Evolutionary conservation across 2,113 vertebrate genomes (phyloP).

Genomic region (Actenoides lindsayi): DNA sequence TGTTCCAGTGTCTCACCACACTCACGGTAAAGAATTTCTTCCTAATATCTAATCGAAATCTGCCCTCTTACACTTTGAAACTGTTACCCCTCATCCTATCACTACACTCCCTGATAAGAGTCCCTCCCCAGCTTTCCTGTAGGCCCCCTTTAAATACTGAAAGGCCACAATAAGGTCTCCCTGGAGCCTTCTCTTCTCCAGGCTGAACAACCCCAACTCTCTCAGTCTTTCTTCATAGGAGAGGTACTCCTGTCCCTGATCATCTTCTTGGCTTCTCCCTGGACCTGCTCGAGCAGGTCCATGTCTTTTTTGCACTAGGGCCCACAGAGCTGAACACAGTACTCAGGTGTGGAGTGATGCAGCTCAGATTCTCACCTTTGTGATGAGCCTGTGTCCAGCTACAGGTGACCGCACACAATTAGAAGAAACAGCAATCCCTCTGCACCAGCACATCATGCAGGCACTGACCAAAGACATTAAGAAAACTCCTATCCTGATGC

Average conservation of each 20-base stretch:
- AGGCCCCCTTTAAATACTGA: neutral
- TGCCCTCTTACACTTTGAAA: neutral
- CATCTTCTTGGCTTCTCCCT: neutral
- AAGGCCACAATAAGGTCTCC: neutral
- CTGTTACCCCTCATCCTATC: neutral
- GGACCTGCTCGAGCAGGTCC: neutral
- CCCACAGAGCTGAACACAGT: neutral
- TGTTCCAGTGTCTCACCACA: neutral
- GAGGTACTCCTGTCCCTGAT: neutral
- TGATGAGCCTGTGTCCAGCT: neutral
- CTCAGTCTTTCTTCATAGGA: neutral
- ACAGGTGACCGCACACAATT: neutral
- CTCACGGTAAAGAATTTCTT: neutral
- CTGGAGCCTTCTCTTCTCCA: neutral
- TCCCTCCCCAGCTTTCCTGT: neutral
- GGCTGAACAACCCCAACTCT: neutral
- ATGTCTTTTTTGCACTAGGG: neutral
- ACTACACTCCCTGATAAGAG: neutral
- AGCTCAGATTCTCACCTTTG: neutral
- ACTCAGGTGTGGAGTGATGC: neutral
- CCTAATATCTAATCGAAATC: neutral
- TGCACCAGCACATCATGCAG: fast-evolving
- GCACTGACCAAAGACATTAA: neutral
- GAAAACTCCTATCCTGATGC: neutral
- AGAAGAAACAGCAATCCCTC: neutral